Evolutionary conservation across 1,140 invertebrate genomes (phyloP), one percentile per base, ranked within the genome.

Genomic region (Anagrus nilaparvatae): DNA sequence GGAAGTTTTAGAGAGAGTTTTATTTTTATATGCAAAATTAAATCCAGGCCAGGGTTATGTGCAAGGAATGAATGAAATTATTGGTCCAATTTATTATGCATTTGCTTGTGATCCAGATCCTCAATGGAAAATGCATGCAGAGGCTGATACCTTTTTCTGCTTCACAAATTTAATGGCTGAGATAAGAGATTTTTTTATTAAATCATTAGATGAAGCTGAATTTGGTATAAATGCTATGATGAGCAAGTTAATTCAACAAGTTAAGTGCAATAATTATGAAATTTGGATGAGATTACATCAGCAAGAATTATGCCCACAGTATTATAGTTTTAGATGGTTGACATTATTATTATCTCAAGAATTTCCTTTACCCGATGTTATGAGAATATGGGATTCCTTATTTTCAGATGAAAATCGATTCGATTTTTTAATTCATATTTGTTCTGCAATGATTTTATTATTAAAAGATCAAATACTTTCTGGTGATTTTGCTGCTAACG

Each of bases 61-160:
- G 1, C 93, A 98, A 69, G 95, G 96, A 44, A 98, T 99, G 95
- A 98, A 99, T 73, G 96, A 99, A 70, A 96, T 99, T 50, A 82
- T 99, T 43, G 96, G 94, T 1, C 95, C 95, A 14, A 94, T 99
- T 53, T 99, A 99, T 70, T 94, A 97, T 64, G 84, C 89, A 6
- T 94, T 99, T 70, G 93, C 94, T 12, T 84, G 78, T 29, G 90
- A 98, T 74, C 77, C 87, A 4, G 77, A 90, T 66, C 53, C 70
- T n/a, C 72, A 79, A 40, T 88, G 79, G 72, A 74, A 84, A 76
- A 92, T 85, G 60, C 74, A 88, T 62, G 94, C 95, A 1, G 96
- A 99, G 65, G 89, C 93, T 0, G 96, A 99, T 61, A 86, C 89
- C 41, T 99, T 99, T 63, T 97, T 93, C 62, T 95, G 92, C 57